phyloP scores from a whole-genome alignment of 1,140 invertebrate species.

The Oryctes rhinoceros region DNA sequence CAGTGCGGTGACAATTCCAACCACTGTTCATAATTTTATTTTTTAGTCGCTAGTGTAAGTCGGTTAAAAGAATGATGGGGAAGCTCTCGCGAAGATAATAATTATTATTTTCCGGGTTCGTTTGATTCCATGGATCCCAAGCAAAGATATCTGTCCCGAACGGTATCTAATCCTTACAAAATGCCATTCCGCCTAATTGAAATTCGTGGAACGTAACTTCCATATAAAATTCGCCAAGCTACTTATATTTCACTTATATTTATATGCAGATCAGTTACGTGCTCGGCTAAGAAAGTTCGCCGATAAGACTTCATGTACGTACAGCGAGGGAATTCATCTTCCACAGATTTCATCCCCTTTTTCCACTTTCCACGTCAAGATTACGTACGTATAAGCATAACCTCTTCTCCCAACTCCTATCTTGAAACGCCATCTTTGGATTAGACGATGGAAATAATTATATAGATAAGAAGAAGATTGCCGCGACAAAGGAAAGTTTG shows the following conservation, averaged over 20 bases:
- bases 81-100: too few relatives aligned
- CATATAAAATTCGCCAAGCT: background rate
- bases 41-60: too few relatives aligned
- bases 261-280: constrained; percentile 22
- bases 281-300: background rate
- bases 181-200: background rate
- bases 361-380: background rate
- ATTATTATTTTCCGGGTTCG: too few relatives aligned
- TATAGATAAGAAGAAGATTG: background rate
- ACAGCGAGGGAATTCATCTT: background rate
- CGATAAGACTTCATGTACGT: background rate
- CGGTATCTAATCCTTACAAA: too few relatives aligned
- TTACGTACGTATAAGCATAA: background rate
- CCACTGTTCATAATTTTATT: too few relatives aligned
- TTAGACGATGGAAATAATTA: constrained; percentile 19
- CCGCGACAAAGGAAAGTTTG: constrained; percentile 2
- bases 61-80: too few relatives aligned
- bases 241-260: constrained; percentile 20
- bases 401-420: background rate
- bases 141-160: background rate
- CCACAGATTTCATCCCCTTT: background rate
- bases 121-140: too few relatives aligned
- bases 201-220: constrained; percentile 8
- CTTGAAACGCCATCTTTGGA: constrained; percentile 6
- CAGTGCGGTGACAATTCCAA: too few relatives aligned